Conservation (phyloP, 2,113 vertebrate genomes). For the Hoplias malabaricus region DNA sequence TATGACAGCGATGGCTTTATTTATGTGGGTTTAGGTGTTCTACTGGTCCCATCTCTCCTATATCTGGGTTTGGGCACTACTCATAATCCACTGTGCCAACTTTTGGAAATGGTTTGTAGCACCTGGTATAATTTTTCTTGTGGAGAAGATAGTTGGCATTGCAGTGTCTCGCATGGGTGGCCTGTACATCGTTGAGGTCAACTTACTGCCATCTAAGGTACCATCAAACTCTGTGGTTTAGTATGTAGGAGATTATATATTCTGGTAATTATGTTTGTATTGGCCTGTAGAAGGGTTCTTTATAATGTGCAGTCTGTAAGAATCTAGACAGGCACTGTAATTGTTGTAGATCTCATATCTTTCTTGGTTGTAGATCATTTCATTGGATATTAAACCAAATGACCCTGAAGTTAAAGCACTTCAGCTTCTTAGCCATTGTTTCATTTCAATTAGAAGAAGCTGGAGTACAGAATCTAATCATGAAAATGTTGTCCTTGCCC, state of each 20-base stretch:
- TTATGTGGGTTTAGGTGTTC: conserved; percentile 75
- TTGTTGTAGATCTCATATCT: no score
- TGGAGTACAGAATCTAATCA: not conserved
- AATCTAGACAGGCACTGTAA: not conserved
- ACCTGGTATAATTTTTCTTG: conserved; percentile 77
- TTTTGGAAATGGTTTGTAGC: conserved; percentile 93
- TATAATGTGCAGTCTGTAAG: not conserved
- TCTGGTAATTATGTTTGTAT: not conserved
- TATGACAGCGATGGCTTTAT: not conserved
- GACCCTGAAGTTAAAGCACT: not conserved
- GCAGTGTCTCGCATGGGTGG: conserved; percentile 69
- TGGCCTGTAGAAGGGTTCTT: not conserved
- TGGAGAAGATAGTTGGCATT: conserved; percentile 81
- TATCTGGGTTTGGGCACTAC: conserved; percentile 79
- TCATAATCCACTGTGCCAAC: conserved; percentile 84
- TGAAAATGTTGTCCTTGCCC: not conserved
- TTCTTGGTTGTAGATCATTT: not conserved
- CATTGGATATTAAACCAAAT: not conserved
- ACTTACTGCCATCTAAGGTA: conserved; percentile 88
- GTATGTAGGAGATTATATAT: not conserved
- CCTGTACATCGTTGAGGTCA: conserved; percentile 81
- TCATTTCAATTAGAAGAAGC: not conserved
- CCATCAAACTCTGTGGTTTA: not conserved
- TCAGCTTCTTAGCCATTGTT: not conserved
- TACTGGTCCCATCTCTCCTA: conserved; percentile 91